phyloP scores from a whole-genome alignment of 2,113 vertebrate species.

The Uropsilus gracilis region DNA sequence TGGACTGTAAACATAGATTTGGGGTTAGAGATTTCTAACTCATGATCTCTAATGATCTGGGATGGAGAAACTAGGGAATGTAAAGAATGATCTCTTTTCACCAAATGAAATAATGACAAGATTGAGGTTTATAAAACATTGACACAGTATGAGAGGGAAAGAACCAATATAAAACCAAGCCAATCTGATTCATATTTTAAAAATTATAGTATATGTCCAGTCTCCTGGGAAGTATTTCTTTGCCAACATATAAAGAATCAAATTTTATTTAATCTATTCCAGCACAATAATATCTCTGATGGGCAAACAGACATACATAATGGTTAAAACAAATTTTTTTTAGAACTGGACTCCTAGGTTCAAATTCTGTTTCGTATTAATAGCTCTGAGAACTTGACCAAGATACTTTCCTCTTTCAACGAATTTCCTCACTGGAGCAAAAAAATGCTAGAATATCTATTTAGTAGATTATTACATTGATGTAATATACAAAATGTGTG shows the following conservation, averaged over 20 bases:
- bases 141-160: neutral
- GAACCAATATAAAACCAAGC: neutral
- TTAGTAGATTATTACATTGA: neutral
- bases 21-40: neutral
- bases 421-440: neutral
- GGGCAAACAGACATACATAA: neutral
- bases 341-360: neutral
- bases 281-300: neutral
- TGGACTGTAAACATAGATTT: neutral
- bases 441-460: neutral
- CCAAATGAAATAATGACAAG: neutral
- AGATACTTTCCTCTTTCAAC: neutral
- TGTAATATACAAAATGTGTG: neutral
- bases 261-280: neutral
- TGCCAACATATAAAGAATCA: neutral
- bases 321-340: neutral
- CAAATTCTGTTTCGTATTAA: neutral
- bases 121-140: neutral
- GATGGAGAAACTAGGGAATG: neutral
- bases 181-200: neutral
- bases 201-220: neutral
- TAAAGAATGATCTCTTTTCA: neutral
- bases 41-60: neutral
- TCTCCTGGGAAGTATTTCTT: neutral
- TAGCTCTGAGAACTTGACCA: neutral